phyloP scores from a whole-genome alignment of 2,888 invertebrate genomes.

The Athalia cordata region DNA sequence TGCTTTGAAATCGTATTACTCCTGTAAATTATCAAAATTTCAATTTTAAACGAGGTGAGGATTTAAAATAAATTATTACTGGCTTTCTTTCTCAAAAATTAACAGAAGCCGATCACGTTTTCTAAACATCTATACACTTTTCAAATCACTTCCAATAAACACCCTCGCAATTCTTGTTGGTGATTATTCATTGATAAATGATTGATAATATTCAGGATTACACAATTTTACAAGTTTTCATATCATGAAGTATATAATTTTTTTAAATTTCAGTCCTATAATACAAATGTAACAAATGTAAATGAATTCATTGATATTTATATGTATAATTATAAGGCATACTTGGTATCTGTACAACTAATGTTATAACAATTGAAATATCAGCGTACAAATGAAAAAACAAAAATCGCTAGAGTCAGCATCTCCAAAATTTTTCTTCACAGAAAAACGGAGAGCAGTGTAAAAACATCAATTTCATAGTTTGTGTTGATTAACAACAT shows the following conservation, averaged over 20 bases:
- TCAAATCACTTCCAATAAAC: too few relatives aligned
- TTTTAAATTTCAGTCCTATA: constrained; percentile 52
- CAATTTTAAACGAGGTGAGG: not conserved
- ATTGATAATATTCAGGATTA: constrained; percentile 32
- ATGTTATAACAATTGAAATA: constrained; percentile 52
- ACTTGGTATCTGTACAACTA: constrained; percentile 53
- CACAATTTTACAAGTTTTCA: constrained; percentile 15
- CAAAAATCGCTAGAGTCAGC: not conserved
- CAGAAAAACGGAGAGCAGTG: not conserved
- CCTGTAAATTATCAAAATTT: constrained; percentile 20
- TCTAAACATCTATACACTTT: too few relatives aligned
- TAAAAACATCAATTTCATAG: not conserved
- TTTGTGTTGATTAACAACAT: not conserved
- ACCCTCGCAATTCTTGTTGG: not conserved
- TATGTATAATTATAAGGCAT: constrained; percentile 29
- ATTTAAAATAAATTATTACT: not conserved
- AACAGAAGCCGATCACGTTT: not conserved
- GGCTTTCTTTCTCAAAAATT: not conserved
- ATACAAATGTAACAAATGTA: constrained; percentile 55
- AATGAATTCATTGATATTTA: constrained; percentile 43
- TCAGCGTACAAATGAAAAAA: constrained; percentile 52
- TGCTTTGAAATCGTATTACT: constrained; percentile 6
- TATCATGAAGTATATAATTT: constrained; percentile 14
- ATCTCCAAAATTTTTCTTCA: constrained; percentile 8
- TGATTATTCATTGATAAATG: not conserved